Conservation (phyloP, 2,888 invertebrate species). For the Deroplatys truncata region DNA sequence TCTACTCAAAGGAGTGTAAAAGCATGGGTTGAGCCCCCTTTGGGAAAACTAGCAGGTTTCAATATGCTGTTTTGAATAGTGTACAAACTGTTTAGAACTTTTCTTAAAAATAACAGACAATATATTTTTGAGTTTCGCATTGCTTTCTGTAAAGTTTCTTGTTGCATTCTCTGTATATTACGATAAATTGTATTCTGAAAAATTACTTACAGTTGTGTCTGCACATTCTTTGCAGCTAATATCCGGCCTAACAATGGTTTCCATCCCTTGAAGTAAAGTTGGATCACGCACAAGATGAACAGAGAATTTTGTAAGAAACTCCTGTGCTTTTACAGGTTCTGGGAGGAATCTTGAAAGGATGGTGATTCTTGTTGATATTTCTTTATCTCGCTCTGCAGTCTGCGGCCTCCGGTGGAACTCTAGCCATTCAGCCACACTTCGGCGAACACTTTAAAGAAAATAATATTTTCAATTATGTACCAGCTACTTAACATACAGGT, state of each 20-base stretch:
- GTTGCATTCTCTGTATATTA: too few relatives aligned
- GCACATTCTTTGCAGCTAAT: conserved; percentile 93
- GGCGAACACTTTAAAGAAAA: conserved; percentile 57
- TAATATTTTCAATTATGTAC: not conserved
- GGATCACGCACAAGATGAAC: conserved; percentile 70
- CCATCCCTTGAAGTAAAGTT: conserved; percentile 72
- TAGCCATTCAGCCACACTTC: conserved; percentile 82
- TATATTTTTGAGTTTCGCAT: too few relatives aligned
- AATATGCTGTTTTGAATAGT: too few relatives aligned
- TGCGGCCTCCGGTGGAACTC: conserved; percentile 73
- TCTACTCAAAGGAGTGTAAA: too few relatives aligned
- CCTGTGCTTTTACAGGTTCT: conserved; percentile 86
- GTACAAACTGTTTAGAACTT: too few relatives aligned
- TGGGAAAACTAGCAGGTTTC: too few relatives aligned
- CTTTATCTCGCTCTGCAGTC: conserved; percentile 65
- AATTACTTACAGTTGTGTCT: conserved; percentile 68
- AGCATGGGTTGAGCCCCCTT: too few relatives aligned
- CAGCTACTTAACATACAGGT: too few relatives aligned
- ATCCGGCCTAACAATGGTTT: conserved; percentile 80
- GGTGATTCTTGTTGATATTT: conserved; percentile 61
- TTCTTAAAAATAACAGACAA: too few relatives aligned
- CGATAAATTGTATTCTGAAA: not conserved
- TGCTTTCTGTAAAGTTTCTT: too few relatives aligned
- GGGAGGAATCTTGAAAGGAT: conserved; percentile 74
- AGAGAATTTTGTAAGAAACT: conserved; percentile 81